Evolutionary conservation across 2,113 vertebrate species (phyloP).

Genomic region (Tyrannus savana): DNA sequence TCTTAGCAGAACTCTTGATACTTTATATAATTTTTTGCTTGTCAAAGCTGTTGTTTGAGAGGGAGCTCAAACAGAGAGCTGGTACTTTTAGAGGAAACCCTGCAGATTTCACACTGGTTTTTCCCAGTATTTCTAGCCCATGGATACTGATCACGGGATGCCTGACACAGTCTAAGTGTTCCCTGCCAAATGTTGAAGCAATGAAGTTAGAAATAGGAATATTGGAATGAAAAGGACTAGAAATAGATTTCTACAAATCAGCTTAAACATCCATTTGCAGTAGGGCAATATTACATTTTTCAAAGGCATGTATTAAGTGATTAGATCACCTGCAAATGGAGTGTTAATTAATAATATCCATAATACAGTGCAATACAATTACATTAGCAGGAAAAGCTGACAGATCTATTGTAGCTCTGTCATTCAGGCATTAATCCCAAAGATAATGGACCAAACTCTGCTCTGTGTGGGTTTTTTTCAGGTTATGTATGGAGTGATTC

Average conservation of each 20-base stretch:
- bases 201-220: slow-evolving; percentile 21
- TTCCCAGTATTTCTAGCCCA: slow-evolving; percentile 1
- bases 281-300: neutral
- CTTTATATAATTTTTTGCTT: neutral
- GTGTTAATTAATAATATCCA: slow-evolving; percentile 44
- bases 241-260: slow-evolving; percentile 58
- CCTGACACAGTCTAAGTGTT: neutral
- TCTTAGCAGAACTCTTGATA: slow-evolving; percentile 46
- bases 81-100: slow-evolving; percentile 20
- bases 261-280: slow-evolving; percentile 22
- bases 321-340: slow-evolving; percentile 47
- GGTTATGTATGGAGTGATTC: neutral
- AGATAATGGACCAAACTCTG: neutral
- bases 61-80: neutral
- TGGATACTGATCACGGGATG: neutral
- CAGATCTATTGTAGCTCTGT: neutral
- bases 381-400: slow-evolving; percentile 9
- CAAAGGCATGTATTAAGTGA: neutral
- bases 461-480: neutral
- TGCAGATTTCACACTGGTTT: slow-evolving; percentile 20
- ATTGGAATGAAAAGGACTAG: neutral
- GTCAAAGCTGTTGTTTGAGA: neutral
- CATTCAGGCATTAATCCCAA: slow-evolving; percentile 10
- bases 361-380: slow-evolving; percentile 25
- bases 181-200: slow-evolving; percentile 22